These are phyloP conservation scores for Rhagophthalmus giganteus DNA, from an alignment of 2,888 invertebrate genomes.

Conservation along the genomic window DNA sequence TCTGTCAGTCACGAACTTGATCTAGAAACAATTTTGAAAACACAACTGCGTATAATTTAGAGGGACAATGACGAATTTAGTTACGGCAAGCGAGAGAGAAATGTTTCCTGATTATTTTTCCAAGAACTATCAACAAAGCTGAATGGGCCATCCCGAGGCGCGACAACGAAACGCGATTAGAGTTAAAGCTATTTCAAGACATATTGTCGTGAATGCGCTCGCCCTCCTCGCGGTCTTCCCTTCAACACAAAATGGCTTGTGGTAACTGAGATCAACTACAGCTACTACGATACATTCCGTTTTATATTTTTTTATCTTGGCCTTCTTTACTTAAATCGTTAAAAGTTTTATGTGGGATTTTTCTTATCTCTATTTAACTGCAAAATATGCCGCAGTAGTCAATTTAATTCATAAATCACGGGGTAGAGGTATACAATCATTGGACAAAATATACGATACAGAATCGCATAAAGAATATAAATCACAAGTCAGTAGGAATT, in stretches of 20 bases:
- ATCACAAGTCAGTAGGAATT: slow-evolving; percentile 26
- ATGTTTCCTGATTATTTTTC: slow-evolving; percentile 37
- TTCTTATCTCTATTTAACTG: too few relatives aligned
- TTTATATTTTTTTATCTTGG: too few relatives aligned
- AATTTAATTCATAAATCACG: slow-evolving; percentile 27
- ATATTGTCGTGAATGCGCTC: slow-evolving; percentile 38
- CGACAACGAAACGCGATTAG: slow-evolving; percentile 45
- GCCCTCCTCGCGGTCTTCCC: slow-evolving; percentile 17
- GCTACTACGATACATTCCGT: too few relatives aligned
- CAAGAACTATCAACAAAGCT: slow-evolving; percentile 40
- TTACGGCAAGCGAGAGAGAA: slow-evolving; percentile 19
- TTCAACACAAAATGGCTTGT: slow-evolving; percentile 20
- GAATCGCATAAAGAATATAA: slow-evolving; percentile 25
- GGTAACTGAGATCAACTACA: slow-evolving; percentile 16
- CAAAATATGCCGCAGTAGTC: too few relatives aligned
- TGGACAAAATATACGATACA: slow-evolving; percentile 24
- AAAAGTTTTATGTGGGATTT: too few relatives aligned
- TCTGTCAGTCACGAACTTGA: slow-evolving; percentile 16
- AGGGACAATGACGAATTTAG: slow-evolving; percentile 22
- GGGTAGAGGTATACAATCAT: slow-evolving; percentile 24
- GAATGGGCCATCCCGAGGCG: slow-evolving; percentile 42
- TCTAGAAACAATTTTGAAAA: slow-evolving; percentile 16
- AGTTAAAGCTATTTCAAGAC: slow-evolving; percentile 41
- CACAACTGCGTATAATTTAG: slow-evolving; percentile 19
- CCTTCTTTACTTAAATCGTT: too few relatives aligned